Percentiles rank a stretch among this genome's conserved stretches.
phyloP scores from a whole-genome alignment of 2,797 vertebrate species.

The Hipposideros larvatus region DNA sequence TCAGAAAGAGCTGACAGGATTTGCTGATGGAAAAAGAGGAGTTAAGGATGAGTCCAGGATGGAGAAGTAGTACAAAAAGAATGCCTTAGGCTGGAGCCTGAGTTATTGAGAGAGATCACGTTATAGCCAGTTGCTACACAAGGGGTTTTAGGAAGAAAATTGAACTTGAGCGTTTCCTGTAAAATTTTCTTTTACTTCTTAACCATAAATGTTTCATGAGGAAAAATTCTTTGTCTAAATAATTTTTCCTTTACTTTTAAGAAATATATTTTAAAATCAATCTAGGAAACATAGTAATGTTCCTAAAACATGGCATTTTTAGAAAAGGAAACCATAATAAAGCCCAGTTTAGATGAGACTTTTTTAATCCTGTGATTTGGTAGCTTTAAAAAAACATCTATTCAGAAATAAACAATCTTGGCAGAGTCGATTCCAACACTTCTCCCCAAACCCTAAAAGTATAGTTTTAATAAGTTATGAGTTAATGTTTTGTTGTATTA shows the following conservation, averaged over 20 bases:
- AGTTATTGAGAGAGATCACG: not conserved
- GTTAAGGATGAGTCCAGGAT: not conserved
- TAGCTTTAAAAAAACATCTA: not conserved
- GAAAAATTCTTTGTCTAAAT: slow-evolving; percentile 48
- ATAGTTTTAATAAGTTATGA: slow-evolving; percentile 26
- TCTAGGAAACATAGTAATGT: slow-evolving; percentile 10
- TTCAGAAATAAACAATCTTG: slow-evolving; percentile 55
- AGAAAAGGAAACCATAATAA: slow-evolving; percentile 46
- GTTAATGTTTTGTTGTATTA: slow-evolving; percentile 23
- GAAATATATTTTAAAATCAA: slow-evolving; percentile 53
- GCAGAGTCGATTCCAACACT: not conserved
- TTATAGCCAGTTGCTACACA: not conserved
- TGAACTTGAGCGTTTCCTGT: not conserved
- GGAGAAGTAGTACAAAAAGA: not conserved
- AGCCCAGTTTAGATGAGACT: not conserved
- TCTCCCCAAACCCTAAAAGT: not conserved
- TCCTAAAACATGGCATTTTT: slow-evolving; percentile 35
- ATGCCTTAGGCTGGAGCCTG: not conserved
- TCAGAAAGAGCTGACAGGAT: not conserved
- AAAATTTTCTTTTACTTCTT: not conserved
- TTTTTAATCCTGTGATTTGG: slow-evolving; percentile 54
- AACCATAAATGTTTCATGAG: not conserved
- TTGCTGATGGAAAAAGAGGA: not conserved
- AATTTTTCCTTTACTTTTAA: not conserved
- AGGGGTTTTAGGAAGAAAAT: not conserved